Evolutionary conservation across 2,888 invertebrate genomes (phyloP), one percentile per base, ranked within the genome.

Genomic region (Melanostoma scalare): DNA sequence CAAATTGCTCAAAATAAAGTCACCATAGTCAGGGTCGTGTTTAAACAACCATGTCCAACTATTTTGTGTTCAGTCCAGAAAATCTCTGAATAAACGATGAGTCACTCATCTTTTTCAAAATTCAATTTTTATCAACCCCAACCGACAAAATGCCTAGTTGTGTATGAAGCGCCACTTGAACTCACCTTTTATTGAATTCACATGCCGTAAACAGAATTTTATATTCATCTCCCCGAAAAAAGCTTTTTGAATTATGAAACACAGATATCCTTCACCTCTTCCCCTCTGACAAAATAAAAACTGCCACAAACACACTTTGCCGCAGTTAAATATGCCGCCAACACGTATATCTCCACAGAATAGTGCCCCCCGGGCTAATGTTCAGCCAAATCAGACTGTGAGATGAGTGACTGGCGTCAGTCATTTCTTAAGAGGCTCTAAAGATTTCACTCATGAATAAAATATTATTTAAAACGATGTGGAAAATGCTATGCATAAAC

Each of bases 401-500:
- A 78, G 58, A 78, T 78, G 78, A 71, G 53, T 75, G 78, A 65
- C 78, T 71, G 74, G 65, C 79, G 60, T 74, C 78, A 74, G 63
- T 67, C 67, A 55, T 69, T 55, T 50, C 56, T 56, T 69, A 81
- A 81, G 73, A 69, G 79, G 42, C 78, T 79, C 79, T 85, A 72
- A 67, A 80, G 75, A 75, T 75, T 68, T 71, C 74, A 85, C 61
- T 85, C 85, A 85, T 85, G 80, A 85, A 85, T 85, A 85, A 85
- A 85, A 85, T 76, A 85, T 85, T 72, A 60, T 74, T 74, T 71
- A 84, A 84, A 84, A 84, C 55, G 84, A 79, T 55, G 74, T 71
- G 74, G 79, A 69, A 79, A 84, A 65, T 71, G 68, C 63, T 61
- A 48, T 73, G 55, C 72, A 61, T 60, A 72, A 55, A 50, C 72